Percentiles rank a stretch among this genome's conserved stretches.
Conservation (phyloP, 1,140 invertebrate genomes). For the Contarinia nasturtii region DNA sequence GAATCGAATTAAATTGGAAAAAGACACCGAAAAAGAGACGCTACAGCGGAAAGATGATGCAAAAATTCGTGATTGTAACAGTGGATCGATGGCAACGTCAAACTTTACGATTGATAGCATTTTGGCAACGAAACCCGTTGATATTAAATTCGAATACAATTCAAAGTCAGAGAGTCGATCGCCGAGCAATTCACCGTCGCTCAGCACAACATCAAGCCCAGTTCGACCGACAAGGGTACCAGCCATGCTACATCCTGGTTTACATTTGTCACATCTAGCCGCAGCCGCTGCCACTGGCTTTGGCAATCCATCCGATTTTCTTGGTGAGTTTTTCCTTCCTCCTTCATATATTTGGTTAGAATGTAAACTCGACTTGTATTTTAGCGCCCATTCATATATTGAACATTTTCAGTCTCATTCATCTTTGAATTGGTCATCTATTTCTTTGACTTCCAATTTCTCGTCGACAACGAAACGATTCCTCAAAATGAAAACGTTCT, state of each 20-base stretch:
- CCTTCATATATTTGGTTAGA: constrained; percentile 1
- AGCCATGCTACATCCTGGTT: constrained; percentile 26
- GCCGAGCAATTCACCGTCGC: constrained; percentile 16
- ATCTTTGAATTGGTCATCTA: too few species aligned
- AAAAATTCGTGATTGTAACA: constrained; percentile 11
- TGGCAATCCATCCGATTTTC: constrained; percentile 41
- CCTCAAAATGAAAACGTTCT: too few species aligned
- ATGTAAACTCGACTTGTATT: too few species aligned
- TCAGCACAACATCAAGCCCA: constrained; percentile 24
- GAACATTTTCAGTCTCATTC: too few species aligned
- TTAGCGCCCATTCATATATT: too few species aligned
- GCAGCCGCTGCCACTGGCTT: constrained; percentile 32
- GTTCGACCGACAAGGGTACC: constrained; percentile 26
- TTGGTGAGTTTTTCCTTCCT: constrained; percentile 46
- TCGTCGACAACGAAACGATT: too few species aligned
- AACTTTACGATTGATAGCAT: constrained; percentile 68
- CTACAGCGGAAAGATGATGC: background rate
- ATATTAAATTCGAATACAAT: constrained; percentile 10
- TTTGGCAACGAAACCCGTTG: constrained; percentile 32
- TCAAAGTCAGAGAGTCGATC: constrained; percentile 14
- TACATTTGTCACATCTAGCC: constrained; percentile 30
- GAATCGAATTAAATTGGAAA: too few species aligned
- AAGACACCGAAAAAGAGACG: background rate
- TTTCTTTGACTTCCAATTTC: too few species aligned
- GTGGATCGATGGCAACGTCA: constrained; percentile 35